Percentiles rank a stretch among this genome's conserved stretches.
Evolutionary conservation across 2,888 invertebrate species (phyloP).

Genomic region (Orchestes rusci): DNA sequence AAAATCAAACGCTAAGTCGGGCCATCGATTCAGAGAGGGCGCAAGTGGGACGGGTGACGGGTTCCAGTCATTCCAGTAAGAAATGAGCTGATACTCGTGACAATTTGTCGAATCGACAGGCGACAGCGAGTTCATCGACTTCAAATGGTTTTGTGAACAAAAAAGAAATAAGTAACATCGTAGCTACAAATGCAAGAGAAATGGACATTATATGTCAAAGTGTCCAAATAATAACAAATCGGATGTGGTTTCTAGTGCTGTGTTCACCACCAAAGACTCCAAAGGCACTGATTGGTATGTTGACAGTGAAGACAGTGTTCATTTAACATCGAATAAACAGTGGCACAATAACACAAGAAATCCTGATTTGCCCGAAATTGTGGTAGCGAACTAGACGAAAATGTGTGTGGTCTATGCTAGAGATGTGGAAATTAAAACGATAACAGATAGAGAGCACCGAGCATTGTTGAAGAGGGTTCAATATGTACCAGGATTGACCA

Average conservation of each 20-base stretch:
- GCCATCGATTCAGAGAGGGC: too few species aligned
- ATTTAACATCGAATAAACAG: not conserved
- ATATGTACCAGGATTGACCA: too few species aligned
- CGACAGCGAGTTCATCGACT: too few species aligned
- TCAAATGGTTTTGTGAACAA: not conserved
- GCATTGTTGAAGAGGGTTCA: too few species aligned
- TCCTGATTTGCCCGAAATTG: not conserved
- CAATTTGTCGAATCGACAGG: too few species aligned
- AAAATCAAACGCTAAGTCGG: too few species aligned
- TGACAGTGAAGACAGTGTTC: not conserved
- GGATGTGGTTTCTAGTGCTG: not conserved
- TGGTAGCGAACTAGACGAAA: conserved; percentile 16
- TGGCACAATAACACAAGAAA: not conserved
- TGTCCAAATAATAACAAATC: not conserved
- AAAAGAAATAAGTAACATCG: not conserved
- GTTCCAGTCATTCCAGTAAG: too few species aligned
- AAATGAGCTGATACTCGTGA: too few species aligned
- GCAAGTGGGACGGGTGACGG: not conserved
- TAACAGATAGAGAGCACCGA: too few species aligned
- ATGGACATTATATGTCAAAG: not conserved
- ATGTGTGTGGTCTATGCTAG: conserved; percentile 24
- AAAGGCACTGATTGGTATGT: not conserved
- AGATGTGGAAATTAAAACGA: too few species aligned
- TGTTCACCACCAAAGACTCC: not conserved
- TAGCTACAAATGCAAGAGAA: not conserved